Conservation (phyloP, 2,113 vertebrate species). For the Hyla sarda region DNA sequence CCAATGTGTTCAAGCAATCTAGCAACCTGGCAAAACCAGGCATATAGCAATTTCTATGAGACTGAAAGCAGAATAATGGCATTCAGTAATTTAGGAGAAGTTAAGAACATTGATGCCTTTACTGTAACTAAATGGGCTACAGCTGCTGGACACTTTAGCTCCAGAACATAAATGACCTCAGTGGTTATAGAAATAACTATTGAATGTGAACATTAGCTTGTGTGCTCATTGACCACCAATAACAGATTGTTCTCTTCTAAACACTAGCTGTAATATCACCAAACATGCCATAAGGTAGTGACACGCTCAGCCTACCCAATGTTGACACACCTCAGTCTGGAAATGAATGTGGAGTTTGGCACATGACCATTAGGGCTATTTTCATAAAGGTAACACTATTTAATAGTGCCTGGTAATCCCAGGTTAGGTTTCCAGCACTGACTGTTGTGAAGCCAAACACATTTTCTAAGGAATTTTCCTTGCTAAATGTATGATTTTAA, state of each 20-base stretch:
- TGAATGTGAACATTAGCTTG: not conserved
- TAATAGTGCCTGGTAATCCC: not conserved
- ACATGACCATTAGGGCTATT: not conserved
- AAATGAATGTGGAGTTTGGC: not conserved
- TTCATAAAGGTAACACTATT: not conserved
- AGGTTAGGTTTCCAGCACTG: not conserved
- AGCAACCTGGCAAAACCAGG: too few relatives aligned
- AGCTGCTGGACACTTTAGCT: not conserved
- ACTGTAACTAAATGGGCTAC: not conserved
- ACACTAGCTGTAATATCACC: not conserved
- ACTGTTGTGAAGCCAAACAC: not conserved
- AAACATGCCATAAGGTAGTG: not conserved
- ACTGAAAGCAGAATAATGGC: not conserved
- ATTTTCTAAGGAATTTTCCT: not conserved
- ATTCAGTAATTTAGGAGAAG: not conserved
- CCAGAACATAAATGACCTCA: not conserved
- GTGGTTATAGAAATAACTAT: not conserved
- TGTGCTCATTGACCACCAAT: not conserved
- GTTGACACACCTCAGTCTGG: not conserved
- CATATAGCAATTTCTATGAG: too few relatives aligned
- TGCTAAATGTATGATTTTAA: not conserved
- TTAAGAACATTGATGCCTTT: not conserved
- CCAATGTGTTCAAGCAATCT: too few relatives aligned
- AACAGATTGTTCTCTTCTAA: conserved; percentile 1
- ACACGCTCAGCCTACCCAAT: not conserved